These are phyloP conservation scores for Dysidea cf. avara DNA, from an alignment of 37 sponge, comb jelly and placozoan species.

Conservation along the genomic window DNA sequence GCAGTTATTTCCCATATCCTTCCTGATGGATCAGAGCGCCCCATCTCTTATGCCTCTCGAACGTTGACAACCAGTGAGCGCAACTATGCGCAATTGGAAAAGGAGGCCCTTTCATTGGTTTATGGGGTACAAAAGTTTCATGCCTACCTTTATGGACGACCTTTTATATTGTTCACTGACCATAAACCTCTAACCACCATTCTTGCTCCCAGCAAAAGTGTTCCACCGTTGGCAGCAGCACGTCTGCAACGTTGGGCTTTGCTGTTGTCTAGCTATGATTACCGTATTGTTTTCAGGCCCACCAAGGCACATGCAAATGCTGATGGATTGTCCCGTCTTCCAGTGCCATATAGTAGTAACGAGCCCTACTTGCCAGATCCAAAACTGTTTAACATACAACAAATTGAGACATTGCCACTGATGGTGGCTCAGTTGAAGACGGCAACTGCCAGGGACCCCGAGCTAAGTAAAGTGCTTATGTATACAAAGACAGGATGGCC, in stretches of 20 bases:
- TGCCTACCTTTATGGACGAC: neutral
- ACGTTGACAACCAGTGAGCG: neutral
- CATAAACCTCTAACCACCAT: neutral
- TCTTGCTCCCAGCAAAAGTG: neutral
- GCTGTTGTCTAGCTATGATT: neutral
- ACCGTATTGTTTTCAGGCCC: neutral
- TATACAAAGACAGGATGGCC: slow-evolving; percentile 1
- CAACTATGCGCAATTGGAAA: neutral
- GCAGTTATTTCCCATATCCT: too few species aligned
- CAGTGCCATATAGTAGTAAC: neutral
- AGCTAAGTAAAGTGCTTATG: neutral
- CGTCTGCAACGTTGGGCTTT: slow-evolving; percentile 6
- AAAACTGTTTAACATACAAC: slow-evolving; percentile 1
- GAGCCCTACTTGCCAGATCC: neutral
- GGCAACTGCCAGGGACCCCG: neutral
- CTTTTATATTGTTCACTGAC: neutral
- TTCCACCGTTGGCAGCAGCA: slow-evolving; percentile 1
- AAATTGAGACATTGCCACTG: slow-evolving; percentile 6
- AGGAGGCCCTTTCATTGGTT: neutral
- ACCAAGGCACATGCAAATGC: slow-evolving; percentile 1
- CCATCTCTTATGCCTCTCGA: neutral
- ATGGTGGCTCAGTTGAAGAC: neutral
- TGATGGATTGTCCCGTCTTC: slow-evolving; percentile 1
- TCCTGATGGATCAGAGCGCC: too few species aligned
- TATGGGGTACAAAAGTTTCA: slow-evolving; percentile 2